Conservation (phyloP, 2,797 vertebrate species). For the Myripristis jacobus region DNA sequence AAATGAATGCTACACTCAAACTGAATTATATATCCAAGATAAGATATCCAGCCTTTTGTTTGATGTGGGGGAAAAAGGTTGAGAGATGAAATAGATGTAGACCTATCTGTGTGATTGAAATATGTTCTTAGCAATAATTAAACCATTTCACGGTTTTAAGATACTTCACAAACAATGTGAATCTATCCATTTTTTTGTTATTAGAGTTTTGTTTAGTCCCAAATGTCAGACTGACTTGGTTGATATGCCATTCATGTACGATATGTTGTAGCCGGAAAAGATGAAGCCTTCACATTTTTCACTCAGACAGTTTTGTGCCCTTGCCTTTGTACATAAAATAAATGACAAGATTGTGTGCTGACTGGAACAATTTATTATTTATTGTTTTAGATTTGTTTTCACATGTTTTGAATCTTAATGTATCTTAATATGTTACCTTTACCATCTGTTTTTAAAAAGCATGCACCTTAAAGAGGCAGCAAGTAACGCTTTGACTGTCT, state of each 20-base stretch:
- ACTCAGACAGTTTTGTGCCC: constrained; percentile 30
- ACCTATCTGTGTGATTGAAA: constrained; percentile 3
- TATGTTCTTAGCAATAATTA: constrained; percentile 15
- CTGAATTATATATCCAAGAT: not conserved
- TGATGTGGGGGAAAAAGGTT: not conserved
- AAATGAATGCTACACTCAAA: not conserved
- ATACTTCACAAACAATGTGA: not conserved
- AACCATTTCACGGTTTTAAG: constrained; percentile 2
- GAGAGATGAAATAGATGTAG: not conserved
- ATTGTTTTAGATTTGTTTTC: not conserved
- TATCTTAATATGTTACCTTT: not conserved
- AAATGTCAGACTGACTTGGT: not conserved
- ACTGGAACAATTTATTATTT: not conserved
- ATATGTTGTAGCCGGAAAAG: constrained; percentile 23
- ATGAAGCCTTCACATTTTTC: constrained; percentile 48
- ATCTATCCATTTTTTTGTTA: too few species aligned
- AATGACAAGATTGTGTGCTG: constrained; percentile 48
- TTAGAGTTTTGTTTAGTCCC: not conserved
- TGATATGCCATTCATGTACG: not conserved
- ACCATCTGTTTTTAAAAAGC: not conserved
- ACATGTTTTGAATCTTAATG: not conserved
- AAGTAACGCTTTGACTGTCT: not conserved
- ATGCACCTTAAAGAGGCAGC: not conserved
- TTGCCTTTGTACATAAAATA: constrained; percentile 66
- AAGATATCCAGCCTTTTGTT: constrained; percentile 2